Base-by-base conservation (phyloP, 2,797 vertebrate genomes). In the Lophotriccus pileatus region DNA sequence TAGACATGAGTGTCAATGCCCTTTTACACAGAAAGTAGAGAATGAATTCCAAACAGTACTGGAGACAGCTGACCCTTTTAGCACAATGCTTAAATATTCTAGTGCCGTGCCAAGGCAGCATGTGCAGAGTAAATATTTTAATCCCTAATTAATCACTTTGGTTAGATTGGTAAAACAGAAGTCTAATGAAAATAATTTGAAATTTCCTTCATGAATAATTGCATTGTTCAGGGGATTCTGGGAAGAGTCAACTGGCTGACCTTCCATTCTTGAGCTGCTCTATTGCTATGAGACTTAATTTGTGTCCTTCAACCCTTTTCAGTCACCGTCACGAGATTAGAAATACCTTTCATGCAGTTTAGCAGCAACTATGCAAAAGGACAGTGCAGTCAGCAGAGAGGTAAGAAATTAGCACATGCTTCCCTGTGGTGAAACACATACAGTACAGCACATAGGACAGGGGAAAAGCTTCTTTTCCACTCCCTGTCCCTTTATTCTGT, bases 121-220 rank as follows among this genome's bases (percentile, higher is more conserved):
- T 99, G 99, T 99, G 99, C 98, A 98, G 98, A 98, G 99, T 99
- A 99, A 99, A 99, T 99, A 99, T 99, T 99, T 99, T 99, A 99
- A 99, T 99, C 99, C 99, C 97, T 98, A 99, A 99, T 99, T 99
- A 99, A 99, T 99, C 99, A 99, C 99, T 99, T 99, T 98, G 98
- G 99, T 98, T 98, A 98, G 98, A 98, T 98, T 98, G 98, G 98
- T 98, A 98, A 98, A 98, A 98, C 98, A 98, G 97, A 98, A 98
- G 97, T 98, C 98, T 98, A 98, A 98, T 98, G 98, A 98, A 98
- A 98, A 98, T 98, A 98, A 98, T 98, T 98, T 98, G 97, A 98
- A 98, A 98, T 98, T 98, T 98, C 98, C 98, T 98, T 98, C 97
- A 97, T 98, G 98, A 98, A 98, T 98, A 98, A 98, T 98, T 98